Conservation (phyloP, 2,113 vertebrate species). For the Sarotherodon lohbergeri region DNA sequence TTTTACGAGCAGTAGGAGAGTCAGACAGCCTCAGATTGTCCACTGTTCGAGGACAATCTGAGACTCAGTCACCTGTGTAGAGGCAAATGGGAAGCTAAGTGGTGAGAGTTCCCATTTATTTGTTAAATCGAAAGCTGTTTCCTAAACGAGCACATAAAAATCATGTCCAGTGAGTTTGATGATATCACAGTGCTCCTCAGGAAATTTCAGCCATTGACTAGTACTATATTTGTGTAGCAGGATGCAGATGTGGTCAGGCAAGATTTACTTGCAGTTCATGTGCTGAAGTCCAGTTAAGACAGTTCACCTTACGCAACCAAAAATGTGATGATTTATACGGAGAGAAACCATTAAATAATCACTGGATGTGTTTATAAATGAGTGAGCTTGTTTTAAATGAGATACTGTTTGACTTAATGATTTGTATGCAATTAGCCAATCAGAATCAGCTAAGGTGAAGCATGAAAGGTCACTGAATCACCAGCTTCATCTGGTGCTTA, state of each 20-base stretch:
- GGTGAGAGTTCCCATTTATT: not conserved
- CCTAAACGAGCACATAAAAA: not conserved
- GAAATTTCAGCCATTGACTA: not conserved
- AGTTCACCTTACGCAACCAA: not conserved
- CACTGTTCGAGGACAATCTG: not conserved
- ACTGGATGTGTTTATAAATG: not conserved
- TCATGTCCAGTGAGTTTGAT: not conserved
- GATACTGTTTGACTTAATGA: not conserved
- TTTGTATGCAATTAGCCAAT: not conserved
- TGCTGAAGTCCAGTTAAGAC: not conserved
- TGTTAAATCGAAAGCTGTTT: not conserved
- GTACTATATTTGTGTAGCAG: not conserved
- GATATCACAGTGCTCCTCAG: not conserved
- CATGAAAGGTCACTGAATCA: not conserved
- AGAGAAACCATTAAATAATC: not conserved
- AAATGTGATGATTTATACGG: not conserved
- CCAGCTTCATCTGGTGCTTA: not conserved
- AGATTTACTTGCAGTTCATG: not conserved
- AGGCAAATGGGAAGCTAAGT: slow-evolving; percentile 1
- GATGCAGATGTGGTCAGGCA: not conserved
- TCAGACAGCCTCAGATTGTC: not conserved
- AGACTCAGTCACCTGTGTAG: slow-evolving; percentile 35
- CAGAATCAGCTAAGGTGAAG: not conserved
- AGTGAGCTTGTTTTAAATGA: not conserved
- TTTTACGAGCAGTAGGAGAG: slow-evolving; percentile 14